Percentiles rank a stretch among this genome's conserved stretches.
These are phyloP conservation scores for Scalopus aquaticus DNA, from an alignment of 2,113 vertebrate species.

Conservation along the genomic window DNA sequence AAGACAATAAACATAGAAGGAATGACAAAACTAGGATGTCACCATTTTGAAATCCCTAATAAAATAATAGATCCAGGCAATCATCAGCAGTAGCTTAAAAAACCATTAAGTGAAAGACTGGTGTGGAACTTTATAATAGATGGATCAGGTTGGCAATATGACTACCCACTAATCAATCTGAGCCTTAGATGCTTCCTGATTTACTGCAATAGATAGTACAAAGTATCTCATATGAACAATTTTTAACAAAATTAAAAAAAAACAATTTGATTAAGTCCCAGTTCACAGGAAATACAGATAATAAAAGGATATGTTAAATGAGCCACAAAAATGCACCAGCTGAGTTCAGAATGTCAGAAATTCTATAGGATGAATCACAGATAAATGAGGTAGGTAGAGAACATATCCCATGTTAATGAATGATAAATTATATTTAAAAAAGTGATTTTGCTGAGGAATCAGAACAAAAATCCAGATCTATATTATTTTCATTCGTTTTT, in stretches of 20 bases:
- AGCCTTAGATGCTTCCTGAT: not conserved
- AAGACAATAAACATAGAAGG: not conserved
- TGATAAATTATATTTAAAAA: not conserved
- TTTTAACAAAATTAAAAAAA: not conserved
- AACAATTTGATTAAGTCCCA: not conserved
- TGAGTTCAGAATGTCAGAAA: not conserved
- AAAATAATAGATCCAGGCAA: conserved; percentile 39
- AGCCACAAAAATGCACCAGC: not conserved
- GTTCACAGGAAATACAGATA: not conserved
- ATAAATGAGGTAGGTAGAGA: not conserved
- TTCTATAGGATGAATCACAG: not conserved
- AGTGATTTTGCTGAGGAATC: not conserved
- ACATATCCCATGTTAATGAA: not conserved
- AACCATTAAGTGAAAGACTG: not conserved
- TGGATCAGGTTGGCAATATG: not conserved
- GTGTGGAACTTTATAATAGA: not conserved
- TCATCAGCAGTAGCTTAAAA: conserved; percentile 51
- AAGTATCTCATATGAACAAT: not conserved
- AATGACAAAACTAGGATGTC: not conserved
- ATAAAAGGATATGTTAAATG: not conserved
- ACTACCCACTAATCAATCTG: not conserved
- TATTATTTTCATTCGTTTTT: not conserved
- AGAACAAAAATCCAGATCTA: not conserved
- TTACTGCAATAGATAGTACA: not conserved
- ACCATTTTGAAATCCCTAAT: not conserved